Conservation (phyloP, 2,888 invertebrate species). For the Oligia fasciuncula region DNA sequence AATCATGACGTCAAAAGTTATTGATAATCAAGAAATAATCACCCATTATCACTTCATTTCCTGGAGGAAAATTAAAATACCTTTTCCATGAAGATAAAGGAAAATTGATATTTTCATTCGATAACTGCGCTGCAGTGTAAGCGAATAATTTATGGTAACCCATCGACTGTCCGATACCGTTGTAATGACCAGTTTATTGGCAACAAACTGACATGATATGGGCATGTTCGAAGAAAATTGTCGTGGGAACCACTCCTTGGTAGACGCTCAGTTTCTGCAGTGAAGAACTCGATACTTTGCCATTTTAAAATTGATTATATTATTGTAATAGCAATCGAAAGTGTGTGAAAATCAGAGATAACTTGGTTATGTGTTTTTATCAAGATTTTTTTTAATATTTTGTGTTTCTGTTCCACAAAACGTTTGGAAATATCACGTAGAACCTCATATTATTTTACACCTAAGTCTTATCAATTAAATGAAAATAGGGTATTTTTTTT, state of each 20-base stretch:
- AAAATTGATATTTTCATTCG: background rate
- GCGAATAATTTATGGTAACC: background rate
- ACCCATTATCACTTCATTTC: background rate
- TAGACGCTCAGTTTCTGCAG: background rate
- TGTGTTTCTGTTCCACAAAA: no score
- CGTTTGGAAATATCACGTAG: no score
- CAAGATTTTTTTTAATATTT: no score
- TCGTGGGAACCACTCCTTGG: conserved; percentile 8
- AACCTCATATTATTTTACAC: no score
- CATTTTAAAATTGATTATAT: no score
- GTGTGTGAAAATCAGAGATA: no score
- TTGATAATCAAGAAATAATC: background rate
- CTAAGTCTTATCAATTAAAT: no score
- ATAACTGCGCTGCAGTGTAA: background rate
- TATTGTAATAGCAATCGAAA: no score
- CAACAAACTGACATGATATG: conserved; percentile 2
- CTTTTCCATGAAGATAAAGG: background rate
- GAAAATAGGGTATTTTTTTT: no score
- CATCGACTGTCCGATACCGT: background rate
- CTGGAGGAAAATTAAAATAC: background rate
- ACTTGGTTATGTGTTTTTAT: no score
- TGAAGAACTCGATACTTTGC: background rate
- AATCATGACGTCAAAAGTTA: background rate
- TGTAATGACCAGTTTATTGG: background rate
- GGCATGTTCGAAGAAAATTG: background rate